Evolutionary conservation across 2,888 invertebrate species (phyloP), one percentile per base, ranked within the genome.

Genomic region (Biston betularia): DNA sequence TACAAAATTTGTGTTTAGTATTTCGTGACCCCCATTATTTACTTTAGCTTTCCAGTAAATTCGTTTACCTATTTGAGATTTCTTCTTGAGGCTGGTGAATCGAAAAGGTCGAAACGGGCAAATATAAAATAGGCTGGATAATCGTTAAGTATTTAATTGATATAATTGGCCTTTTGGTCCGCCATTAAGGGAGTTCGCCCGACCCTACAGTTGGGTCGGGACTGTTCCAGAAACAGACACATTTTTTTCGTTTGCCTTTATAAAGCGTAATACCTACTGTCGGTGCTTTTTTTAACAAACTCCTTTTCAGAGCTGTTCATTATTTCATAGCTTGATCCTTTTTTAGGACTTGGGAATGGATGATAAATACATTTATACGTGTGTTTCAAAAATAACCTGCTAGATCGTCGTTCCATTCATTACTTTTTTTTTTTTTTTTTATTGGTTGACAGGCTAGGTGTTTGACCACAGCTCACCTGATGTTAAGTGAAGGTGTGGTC

Each of bases 141-240:
- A 83, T 84, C 87, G 84, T 87, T 81, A 87, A 87, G 87, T 89
- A 87, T 90, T 90, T 92, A 92, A 91, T 92, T 91, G 91, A 86
- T 87, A 85, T 92, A 92, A 92, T 91, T 92, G 89, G 88, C 87
- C 85, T 87, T 91, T 85, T 88, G 89, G 86, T 80, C 79, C 74
- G 84, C 88, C 87, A 90, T 92, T 91, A 90, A 80, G 80, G 81
- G 81, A 83, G 80, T 84, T 84, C 82, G 82, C 76, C 78, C 78
- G 82, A 74, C 80, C 82, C 78, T 72, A 69, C 66, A 48, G 61
- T 45, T 73, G 68, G 69, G 72, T 79, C 80, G 75, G 76, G 81
- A 77, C 82, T 79, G 79, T 79, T 86, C 77, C 83, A 82, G 87
- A 84, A 87, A 86, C 82, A 83, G 82, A 79, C 81, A 77, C 79